Evolutionary conservation across 2,888 invertebrate species (phyloP), one percentile per base, ranked within the genome.

Genomic region (Stenoptilia bipunctidactyla): DNA sequence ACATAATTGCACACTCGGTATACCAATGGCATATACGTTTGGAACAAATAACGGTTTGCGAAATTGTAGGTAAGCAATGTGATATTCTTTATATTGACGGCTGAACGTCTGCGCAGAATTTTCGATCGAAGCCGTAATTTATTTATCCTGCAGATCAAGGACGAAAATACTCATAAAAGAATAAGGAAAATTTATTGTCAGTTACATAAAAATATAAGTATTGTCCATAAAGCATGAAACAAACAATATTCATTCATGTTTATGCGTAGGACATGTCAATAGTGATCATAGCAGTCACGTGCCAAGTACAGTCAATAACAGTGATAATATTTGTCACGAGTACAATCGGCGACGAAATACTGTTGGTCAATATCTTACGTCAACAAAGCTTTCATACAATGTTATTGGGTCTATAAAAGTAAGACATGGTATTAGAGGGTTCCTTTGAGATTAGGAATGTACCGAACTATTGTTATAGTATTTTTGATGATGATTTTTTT

Each of bases 1-100:
- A 84, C 85, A 82, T 84, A 84, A 85, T 85, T 84, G 83, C 71
- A 82, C 60, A 73, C 68, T 61, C 72, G 70, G 79, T 68, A 70
- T 74, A 73, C 77, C 66, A 74, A 73, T 76, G 73, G 72, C 71
- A 74, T 72, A 72, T 75, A 61, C 66, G 68, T 69, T 69, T 75
- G 66, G 67, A 53, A 61, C 52, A 72, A 73, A 75, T 74, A 72
- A 72, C 71, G 65, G 73, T 55, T 56, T 58, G 56, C 62, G 61
- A 66, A 66, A 69, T 69, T 59, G 57, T 53, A 52, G 30, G 30
- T 30, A 12, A n/a, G 12, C 30, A 30, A 8, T 30, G 30, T 30
- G 30, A 30, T 30, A 30, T 30, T 30, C 12, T 30, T 30, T 30
- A 30, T 3, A 12, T 10, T 30, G 12, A 30, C 12, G 12, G 30